Base-by-base conservation (phyloP, 2,113 vertebrate species). In the Polypterus senegalus region DNA sequence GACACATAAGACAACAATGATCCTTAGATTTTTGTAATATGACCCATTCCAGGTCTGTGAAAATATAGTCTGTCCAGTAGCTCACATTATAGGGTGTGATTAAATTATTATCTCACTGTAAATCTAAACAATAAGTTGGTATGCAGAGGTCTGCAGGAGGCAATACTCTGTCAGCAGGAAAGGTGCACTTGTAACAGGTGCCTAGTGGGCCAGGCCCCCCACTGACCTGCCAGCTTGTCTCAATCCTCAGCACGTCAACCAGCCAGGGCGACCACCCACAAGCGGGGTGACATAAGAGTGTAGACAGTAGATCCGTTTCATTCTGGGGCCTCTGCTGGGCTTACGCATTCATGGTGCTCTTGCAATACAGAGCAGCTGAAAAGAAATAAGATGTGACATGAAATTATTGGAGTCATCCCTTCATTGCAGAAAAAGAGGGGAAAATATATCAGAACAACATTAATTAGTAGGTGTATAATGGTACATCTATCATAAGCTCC, bases 201-300 rank as follows among this genome's bases (percentile, higher is more conserved):
- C 56, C 53, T 49, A n/a, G 6, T 51, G 9, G 9, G 6, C 6
- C 49, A 51, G 49, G 6, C 9, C 49, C 9, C 49, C 49, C 49
- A 51, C 49, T 7, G 49, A 7, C 6, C 49, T 51, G 63, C 66
- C 49, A 62, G 61, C 59, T 70, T 67, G 48, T 27, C 27, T 27
- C 27, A 27, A 27, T 27, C 27, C 27, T 27, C 62, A 64, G 70
- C 69, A n/a, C 48, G 69, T 47, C 78, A 57, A 45, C 4, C 56
- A 57, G 56, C 4, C 56, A 57, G 27, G 7, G 27, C 6, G 56
- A 57, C 56, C 56, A 57, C 56, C 56, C 56, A 45, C 56, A 45
- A 51, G 49, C 56, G n/a, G 56, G 56, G 56, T 44, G 56, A 57
- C 27, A 6, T 7, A 27, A 45, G 4, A 3, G 9, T 57, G 43